phyloP scores from a whole-genome alignment of 2,888 invertebrate genomes.

The Eilema sororculum region DNA sequence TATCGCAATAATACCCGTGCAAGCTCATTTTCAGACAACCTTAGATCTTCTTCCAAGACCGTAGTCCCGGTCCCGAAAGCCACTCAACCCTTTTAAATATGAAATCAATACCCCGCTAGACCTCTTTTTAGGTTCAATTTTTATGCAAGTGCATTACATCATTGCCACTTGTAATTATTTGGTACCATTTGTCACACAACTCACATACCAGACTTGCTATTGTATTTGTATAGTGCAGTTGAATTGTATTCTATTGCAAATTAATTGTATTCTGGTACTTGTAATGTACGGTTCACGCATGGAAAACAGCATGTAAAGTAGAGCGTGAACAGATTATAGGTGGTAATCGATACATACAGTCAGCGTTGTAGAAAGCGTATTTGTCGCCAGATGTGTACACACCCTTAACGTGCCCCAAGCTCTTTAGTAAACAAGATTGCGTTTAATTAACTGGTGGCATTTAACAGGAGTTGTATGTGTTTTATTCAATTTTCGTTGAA shows the following conservation, averaged over 20 bases:
- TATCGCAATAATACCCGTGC: too few relatives aligned
- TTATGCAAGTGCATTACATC: too few relatives aligned
- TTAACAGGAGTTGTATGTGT: not conserved
- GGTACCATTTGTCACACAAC: not conserved
- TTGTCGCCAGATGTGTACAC: slow-evolving; percentile 1
- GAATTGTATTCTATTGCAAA: not conserved
- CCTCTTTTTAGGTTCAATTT: too few relatives aligned
- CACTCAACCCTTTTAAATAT: too few relatives aligned
- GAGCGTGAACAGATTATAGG: not conserved
- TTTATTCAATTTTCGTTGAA: not conserved
- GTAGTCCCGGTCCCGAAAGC: too few relatives aligned
- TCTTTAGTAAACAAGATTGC: not conserved
- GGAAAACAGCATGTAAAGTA: not conserved
- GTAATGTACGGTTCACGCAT: not conserved
- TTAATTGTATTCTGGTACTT: not conserved
- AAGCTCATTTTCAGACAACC: too few relatives aligned
- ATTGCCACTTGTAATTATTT: too few relatives aligned
- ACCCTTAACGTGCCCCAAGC: not conserved
- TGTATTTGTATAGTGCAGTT: too few relatives aligned
- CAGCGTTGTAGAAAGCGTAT: not conserved
- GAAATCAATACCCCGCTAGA: too few relatives aligned
- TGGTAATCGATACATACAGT: not conserved
- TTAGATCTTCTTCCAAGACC: too few relatives aligned
- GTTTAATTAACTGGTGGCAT: not conserved
- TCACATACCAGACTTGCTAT: not conserved